Percentiles rank a stretch among this genome's conserved stretches.
Evolutionary conservation across 2,888 invertebrate species (phyloP).

Genomic region (Litoditis marina): DNA sequence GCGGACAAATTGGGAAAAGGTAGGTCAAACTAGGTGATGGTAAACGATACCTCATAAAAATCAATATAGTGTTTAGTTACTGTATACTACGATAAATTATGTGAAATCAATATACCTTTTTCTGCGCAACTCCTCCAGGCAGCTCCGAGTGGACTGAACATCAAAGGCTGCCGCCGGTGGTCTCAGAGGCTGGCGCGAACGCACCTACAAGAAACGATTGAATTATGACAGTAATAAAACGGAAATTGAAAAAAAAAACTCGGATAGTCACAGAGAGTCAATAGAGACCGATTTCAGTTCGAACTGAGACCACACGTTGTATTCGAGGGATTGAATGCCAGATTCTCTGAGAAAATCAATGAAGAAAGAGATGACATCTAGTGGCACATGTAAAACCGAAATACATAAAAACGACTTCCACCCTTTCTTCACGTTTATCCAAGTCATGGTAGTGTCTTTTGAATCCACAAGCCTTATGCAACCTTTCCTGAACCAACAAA

Average conservation of each 20-base stretch:
- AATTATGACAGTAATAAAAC: no score
- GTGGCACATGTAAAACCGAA: no score
- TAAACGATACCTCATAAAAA: no score
- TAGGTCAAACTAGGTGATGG: no score
- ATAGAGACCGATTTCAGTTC: not conserved
- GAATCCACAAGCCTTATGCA: no score
- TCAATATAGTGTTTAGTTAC: not conserved
- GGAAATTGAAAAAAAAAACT: not conserved
- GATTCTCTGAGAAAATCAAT: no score
- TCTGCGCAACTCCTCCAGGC: conserved; percentile 54
- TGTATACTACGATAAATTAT: not conserved
- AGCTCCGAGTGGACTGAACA: conserved; percentile 42
- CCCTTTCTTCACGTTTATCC: not conserved
- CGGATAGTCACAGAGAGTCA: not conserved
- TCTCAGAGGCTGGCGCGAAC: conserved; percentile 37
- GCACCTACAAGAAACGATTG: no score
- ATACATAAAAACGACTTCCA: no score
- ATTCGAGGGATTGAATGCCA: no score
- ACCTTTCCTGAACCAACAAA: no score
- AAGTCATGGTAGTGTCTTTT: not conserved
- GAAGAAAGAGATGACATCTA: no score
- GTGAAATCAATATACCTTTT: conserved; percentile 40
- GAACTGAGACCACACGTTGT: no score
- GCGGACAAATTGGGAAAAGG: not conserved
- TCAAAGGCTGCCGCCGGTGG: conserved; percentile 41